Conservation (phyloP, 2,113 vertebrate species). For the Channa maculata region DNA sequence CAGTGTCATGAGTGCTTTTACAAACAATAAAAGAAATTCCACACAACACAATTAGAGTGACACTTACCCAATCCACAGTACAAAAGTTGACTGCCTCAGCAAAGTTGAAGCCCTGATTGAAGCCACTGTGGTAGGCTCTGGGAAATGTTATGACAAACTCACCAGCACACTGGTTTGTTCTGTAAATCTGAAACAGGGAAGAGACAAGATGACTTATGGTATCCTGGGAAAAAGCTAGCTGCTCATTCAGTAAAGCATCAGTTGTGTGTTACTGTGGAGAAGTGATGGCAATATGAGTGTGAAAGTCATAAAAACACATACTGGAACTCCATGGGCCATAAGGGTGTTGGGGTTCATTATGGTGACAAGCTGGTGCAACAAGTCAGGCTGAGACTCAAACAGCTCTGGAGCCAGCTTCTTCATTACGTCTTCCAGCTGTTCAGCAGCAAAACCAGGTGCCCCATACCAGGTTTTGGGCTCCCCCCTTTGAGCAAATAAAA, state of each 20-base stretch:
- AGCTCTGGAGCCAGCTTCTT: slow-evolving; percentile 97
- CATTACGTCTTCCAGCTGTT: slow-evolving; percentile 97
- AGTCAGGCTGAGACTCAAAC: slow-evolving; percentile 96
- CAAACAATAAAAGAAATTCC: not conserved
- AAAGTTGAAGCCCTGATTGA: slow-evolving; percentile 99
- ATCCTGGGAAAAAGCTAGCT: not conserved
- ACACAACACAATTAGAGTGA: not conserved
- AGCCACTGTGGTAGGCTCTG: slow-evolving; percentile 97
- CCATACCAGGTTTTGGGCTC: slow-evolving; percentile 99
- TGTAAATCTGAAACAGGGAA: slow-evolving; percentile 87
- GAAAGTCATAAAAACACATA: slow-evolving; percentile 54
- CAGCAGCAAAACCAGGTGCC: slow-evolving; percentile 95
- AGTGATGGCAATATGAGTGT: not conserved
- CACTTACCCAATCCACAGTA: slow-evolving; percentile 95
- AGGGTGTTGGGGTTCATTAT: slow-evolving; percentile 99
- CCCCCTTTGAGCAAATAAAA: slow-evolving; percentile 84
- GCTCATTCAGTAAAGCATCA: not conserved
- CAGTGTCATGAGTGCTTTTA: not conserved
- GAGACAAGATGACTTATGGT: not conserved
- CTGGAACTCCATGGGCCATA: slow-evolving; percentile 96
- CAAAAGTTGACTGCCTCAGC: slow-evolving; percentile 99
- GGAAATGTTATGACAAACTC: slow-evolving; percentile 99
- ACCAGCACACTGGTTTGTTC: slow-evolving; percentile 98
- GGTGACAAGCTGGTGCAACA: slow-evolving; percentile 98
- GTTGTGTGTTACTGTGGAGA: not conserved